Conservation (phyloP, 1,140 invertebrate genomes). For the Drosophila serrata region DNA sequence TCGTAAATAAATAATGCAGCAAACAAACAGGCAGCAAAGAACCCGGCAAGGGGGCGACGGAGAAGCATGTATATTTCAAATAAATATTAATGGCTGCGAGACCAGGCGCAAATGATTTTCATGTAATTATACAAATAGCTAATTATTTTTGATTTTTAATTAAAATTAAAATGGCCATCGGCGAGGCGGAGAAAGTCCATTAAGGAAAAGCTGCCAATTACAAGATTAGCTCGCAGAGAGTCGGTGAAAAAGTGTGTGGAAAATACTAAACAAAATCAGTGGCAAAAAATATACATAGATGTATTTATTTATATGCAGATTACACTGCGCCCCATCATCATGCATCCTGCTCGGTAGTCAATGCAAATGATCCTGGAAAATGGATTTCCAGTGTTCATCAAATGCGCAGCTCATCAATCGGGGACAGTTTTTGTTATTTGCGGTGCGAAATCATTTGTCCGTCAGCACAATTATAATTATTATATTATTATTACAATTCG, state of each 20-base stretch:
- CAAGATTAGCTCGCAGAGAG: constrained; percentile 55
- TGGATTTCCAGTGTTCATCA: constrained; percentile 70
- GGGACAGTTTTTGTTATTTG: constrained; percentile 53
- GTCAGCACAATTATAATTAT: constrained; percentile 56
- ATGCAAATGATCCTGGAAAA: constrained; percentile 55
- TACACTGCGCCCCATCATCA: constrained; percentile 19
- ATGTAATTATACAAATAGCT: constrained; percentile 77
- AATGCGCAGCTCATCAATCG: constrained; percentile 61
- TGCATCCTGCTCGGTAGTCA: background rate
- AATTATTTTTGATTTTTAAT: constrained; percentile 77
- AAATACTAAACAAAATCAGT: constrained; percentile 27
- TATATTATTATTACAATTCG: constrained; percentile 68
- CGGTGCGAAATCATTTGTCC: constrained; percentile 56
- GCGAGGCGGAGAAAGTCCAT: constrained; percentile 42
- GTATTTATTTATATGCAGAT: constrained; percentile 72
- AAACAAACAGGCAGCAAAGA: constrained; percentile 35
- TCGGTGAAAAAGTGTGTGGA: constrained; percentile 40
- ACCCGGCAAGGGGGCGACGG: background rate
- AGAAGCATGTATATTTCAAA: constrained; percentile 53
- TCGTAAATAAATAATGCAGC: constrained; percentile 81
- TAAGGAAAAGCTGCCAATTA: constrained; percentile 48
- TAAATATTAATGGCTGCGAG: constrained; percentile 77
- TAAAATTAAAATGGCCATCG: constrained; percentile 60
- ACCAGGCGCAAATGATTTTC: constrained; percentile 71
- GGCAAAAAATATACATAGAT: constrained; percentile 52